Conservation (phyloP, 2,113 vertebrate species). For the Ctenodactylus gundi region DNA sequence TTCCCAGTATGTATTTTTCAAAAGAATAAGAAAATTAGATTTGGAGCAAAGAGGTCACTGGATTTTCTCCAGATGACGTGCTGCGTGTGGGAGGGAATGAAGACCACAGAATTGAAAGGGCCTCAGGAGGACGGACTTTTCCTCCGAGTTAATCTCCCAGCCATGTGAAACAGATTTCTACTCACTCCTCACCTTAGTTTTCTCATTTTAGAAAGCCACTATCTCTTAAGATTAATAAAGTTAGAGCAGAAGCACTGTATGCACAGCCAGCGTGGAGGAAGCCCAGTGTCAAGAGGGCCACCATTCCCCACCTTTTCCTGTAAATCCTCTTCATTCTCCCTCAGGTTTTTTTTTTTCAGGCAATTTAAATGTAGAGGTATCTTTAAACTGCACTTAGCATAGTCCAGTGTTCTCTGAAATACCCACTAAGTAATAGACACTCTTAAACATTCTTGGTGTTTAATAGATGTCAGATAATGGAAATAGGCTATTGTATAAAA, state of each 20-base stretch:
- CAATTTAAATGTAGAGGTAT: background rate
- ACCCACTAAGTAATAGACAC: background rate
- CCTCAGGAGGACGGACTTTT: background rate
- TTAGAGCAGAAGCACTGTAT: background rate
- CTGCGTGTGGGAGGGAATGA: background rate
- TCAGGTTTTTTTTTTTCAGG: background rate
- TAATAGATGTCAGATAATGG: constrained; percentile 44
- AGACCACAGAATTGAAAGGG: background rate
- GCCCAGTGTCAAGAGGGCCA: background rate
- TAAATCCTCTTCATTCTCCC: background rate
- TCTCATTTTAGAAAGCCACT: background rate
- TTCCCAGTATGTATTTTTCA: background rate
- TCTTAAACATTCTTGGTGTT: constrained; percentile 17
- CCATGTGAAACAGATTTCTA: background rate
- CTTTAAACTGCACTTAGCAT: background rate
- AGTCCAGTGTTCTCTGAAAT: background rate
- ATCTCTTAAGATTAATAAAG: background rate
- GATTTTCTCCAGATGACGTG: background rate
- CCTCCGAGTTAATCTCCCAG: background rate
- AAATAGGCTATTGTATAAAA: constrained; percentile 4
- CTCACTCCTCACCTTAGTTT: background rate
- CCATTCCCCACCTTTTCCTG: background rate
- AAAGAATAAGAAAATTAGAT: background rate
- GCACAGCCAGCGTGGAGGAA: background rate
- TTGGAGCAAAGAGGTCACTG: background rate